Evolutionary conservation across 2,797 vertebrate species (phyloP), one percentile per base, ranked within the genome.

Genomic region (Chloroceryle inda): DNA sequence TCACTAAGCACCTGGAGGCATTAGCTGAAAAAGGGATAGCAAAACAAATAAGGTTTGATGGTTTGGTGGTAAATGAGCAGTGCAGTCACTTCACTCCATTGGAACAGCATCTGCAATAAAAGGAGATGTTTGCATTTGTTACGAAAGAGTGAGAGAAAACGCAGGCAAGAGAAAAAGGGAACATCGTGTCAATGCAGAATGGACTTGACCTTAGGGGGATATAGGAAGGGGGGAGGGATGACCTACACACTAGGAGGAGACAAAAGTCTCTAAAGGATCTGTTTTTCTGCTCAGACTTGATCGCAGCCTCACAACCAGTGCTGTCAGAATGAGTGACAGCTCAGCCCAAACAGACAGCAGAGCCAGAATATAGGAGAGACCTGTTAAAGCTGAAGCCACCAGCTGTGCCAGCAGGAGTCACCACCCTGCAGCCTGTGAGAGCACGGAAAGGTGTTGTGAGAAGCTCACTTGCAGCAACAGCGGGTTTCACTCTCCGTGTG

Each of bases 1-100:
- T 66, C 72, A 42, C 88, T 89, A 88, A 64, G 73, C 76, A 93
- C 91, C 94, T 93, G 92, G 58, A 81, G 76, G 58, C 80, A 72
- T 75, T 89, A 68, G 64, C 79, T 83, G 83, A 68, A 67, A 88
- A 71, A 94, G 58, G 81, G 85, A 75, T 68, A 78, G 7, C 2
- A 1, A 85, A 89, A 66, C 61, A 86, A 88, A 85, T 56, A 27
- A 13, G 20, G 33, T 71, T 68, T 83, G 74, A 47, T 71, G 63
- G n/a, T 82, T 92, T 94, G 31, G 59, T 94, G 78, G 52, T 73
- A 71, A 69, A 91, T 67, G 72, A 88, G 59, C 24, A 20, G 58
- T 81, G 42, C 0, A 61, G 20, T 67, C 10, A 56, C 89, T 85
- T 68, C 53, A 52, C 18, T 72, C 3, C 29, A 4, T 5, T 62